These are phyloP conservation scores for Paralinhomoeus sp. DNA, from an alignment of 2,888 invertebrate species.

Conservation along the genomic window DNA sequence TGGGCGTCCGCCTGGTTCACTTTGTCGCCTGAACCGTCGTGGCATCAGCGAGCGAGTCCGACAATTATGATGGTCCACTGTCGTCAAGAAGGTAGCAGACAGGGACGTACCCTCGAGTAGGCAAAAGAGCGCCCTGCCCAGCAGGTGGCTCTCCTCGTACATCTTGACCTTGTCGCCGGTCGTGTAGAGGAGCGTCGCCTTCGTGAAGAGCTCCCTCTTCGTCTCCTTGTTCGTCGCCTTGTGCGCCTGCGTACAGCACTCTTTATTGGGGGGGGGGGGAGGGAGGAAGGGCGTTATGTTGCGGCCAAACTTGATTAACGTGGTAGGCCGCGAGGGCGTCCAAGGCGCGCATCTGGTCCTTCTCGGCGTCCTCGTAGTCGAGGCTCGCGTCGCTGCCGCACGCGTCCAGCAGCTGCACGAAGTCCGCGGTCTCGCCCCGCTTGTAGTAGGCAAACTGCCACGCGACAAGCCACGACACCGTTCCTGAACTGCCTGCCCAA, in stretches of 20 bases:
- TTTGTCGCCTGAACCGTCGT: constrained; percentile 41
- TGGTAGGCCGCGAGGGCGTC: constrained; percentile 96
- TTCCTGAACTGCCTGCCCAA: not conserved
- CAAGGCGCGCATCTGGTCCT: constrained; percentile 86
- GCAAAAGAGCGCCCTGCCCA: constrained; percentile 92
- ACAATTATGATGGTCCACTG: no score
- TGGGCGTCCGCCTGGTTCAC: constrained; percentile 99
- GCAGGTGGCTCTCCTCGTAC: constrained; percentile 96
- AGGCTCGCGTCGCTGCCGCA: constrained; percentile 62
- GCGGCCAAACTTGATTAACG: not conserved
- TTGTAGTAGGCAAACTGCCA: constrained; percentile 81
- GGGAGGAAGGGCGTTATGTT: no score
- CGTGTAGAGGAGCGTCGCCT: constrained; percentile 85
- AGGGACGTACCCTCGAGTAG: constrained; percentile 66
- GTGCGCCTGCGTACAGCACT: constrained; percentile 46
- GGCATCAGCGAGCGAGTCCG: no score
- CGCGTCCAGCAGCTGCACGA: constrained; percentile 72
- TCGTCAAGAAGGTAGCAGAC: no score
- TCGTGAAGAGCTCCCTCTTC: constrained; percentile 63
- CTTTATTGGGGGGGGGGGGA: no score
- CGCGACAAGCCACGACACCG: not conserved
- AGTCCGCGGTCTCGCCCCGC: constrained; percentile 68
- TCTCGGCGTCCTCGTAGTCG: constrained; percentile 50
- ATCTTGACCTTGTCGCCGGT: constrained; percentile 98
- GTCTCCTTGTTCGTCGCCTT: constrained; percentile 83